phyloP scores from a whole-genome alignment of 2,113 vertebrate genomes.

The Pterocles orientalis region DNA sequence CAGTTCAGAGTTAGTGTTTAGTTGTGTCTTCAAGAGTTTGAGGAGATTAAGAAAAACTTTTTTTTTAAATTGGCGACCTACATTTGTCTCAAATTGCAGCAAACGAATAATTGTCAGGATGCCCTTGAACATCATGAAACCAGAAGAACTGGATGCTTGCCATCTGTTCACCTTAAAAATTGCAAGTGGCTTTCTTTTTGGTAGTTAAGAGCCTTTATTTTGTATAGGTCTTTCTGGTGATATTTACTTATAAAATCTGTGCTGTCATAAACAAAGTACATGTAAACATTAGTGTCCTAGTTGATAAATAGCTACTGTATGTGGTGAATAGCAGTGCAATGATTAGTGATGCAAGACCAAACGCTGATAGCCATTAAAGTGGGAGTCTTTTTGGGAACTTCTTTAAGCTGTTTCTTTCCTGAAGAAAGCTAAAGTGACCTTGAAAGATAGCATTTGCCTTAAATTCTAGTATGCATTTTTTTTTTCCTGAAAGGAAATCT shows the following conservation, averaged over 20 bases:
- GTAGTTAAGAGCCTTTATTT: slow-evolving; percentile 33
- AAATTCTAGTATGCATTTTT: background rate
- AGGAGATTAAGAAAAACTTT: background rate
- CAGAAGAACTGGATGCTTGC: background rate
- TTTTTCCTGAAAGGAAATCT: background rate
- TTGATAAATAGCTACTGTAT: background rate
- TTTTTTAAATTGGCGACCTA: background rate
- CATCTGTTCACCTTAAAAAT: background rate
- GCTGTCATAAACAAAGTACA: slow-evolving; percentile 6
- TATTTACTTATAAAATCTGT: slow-evolving; percentile 10
- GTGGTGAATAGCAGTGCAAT: slow-evolving; percentile 29
- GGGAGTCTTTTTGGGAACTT: background rate
- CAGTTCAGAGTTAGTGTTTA: background rate
- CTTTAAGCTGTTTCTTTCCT: slow-evolving; percentile 7
- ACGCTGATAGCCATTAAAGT: background rate
- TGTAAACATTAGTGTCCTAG: background rate
- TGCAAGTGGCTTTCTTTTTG: slow-evolving; percentile 53
- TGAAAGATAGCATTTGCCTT: slow-evolving; percentile 59
- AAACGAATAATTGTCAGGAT: background rate
- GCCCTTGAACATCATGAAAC: background rate
- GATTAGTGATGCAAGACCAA: background rate
- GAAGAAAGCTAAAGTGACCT: slow-evolving; percentile 60
- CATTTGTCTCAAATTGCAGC: background rate
- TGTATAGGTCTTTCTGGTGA: slow-evolving; percentile 50
- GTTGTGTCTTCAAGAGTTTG: background rate